Base-by-base conservation (phyloP, 2,797 vertebrate species). In the Karalla daura region DNA sequence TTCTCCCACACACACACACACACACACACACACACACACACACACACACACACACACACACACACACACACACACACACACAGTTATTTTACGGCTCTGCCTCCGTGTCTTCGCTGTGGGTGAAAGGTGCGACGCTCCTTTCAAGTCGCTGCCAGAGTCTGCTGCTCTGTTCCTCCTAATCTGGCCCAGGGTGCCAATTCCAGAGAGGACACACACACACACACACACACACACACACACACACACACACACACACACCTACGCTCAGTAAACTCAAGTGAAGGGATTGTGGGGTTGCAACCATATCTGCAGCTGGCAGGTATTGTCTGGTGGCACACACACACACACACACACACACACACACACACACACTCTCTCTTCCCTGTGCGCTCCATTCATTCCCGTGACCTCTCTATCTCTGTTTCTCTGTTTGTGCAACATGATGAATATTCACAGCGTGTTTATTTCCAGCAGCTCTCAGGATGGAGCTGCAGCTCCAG, bases 51-150 rank as follows among this genome's bases (percentile, higher is more conserved):
- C 7, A 62, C 27, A 20, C 52, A 18, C 36, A 49, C 44, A 40
- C 51, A 40, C 61, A 23, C 46, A 43, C 13, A 63, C 51, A 35
- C 35, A 45, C 58, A 46, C 73, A 41, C 67, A 59, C 58, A 67
- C 74, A 68, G 71, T n/a, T n/a, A n/a, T n/a, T n/a, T n/a, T n/a
- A n/a, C n/a, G n/a, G n/a, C n/a, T n/a, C 56, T 70, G 72, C 70
- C 61, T 39, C 15, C 44, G 39, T 55, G 37, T 62, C 28, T 56
- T 66, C 35, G 67, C 70, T 53, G 52, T 63, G 76, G 74, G 69
- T 82, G 63, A 81, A 82, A 86, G 78, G 81, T 82, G 63, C 25
- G 0, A 52, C 13, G 15, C 15, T 61, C 47, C 66, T 82, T 81
- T 84, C 46, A 84, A 76, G 74, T 71, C 40, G 1, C 7, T 71